Evolutionary conservation across 2,113 vertebrate species (phyloP).

Genomic region (Solea solea): DNA sequence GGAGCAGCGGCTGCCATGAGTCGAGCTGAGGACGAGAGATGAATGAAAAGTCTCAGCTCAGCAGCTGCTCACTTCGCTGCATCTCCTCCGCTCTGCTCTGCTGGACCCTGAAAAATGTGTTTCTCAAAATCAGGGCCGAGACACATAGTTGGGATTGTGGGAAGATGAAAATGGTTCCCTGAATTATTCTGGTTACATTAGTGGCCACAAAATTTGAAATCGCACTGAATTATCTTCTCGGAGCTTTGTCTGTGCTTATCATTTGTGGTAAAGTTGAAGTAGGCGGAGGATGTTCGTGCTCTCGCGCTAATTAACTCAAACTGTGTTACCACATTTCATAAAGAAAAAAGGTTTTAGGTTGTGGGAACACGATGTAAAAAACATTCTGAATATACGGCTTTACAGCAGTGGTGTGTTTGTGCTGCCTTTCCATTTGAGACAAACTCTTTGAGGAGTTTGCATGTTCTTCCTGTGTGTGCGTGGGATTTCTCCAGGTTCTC

Average conservation of each 20-base stretch:
- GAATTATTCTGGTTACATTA: constrained; percentile 24
- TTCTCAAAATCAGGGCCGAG: constrained; percentile 39
- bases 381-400: constrained; percentile 7
- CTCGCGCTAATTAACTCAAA: constrained; percentile 15
- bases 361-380: constrained; percentile 11
- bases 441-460: too few species aligned
- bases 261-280: not conserved
- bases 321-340: constrained; percentile 5
- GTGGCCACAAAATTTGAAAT: constrained; percentile 4
- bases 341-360: constrained; percentile 35
- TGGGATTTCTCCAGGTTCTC: too few species aligned
- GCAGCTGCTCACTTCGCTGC: constrained; percentile 14
- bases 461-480: too few species aligned
- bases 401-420: too few species aligned
- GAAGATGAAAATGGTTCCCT: constrained; percentile 27
- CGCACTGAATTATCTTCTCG: not conserved
- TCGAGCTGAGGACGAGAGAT: constrained; percentile 26
- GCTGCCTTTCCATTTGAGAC: too few species aligned
- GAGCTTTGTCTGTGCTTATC: constrained; percentile 4
- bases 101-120: constrained; percentile 15
- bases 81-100: constrained; percentile 9
- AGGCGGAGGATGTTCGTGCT: constrained; percentile 3
- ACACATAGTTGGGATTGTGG: constrained; percentile 37
- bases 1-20: constrained; percentile 25
- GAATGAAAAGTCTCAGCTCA: constrained; percentile 46